Evolutionary conservation across 1,140 invertebrate genomes (phyloP).

Genomic region (Hyles vespertilio): DNA sequence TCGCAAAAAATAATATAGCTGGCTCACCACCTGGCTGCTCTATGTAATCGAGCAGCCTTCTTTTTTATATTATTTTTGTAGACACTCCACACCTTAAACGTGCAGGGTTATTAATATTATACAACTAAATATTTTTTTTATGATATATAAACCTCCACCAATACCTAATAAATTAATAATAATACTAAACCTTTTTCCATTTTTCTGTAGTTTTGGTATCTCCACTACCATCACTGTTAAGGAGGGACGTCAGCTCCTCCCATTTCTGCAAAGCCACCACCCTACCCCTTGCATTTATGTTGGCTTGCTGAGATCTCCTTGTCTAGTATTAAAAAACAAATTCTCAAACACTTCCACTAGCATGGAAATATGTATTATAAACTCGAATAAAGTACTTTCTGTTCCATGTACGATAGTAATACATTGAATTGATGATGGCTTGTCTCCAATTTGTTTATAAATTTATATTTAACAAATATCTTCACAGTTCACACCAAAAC

Average conservation of each 20-base stretch:
- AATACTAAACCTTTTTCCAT: conserved; percentile 23
- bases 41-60: conserved; percentile 17
- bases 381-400: too few species aligned
- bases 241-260: conserved; percentile 8
- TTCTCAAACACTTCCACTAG: too few species aligned
- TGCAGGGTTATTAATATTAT: conserved; percentile 3
- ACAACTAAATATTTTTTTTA: not conserved
- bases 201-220: conserved; percentile 17
- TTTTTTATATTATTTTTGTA: conserved; percentile 23
- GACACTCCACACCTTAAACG: conserved; percentile 24
- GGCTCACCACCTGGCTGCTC: conserved; percentile 17
- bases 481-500: too few species aligned
- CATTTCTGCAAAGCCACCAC: conserved; percentile 10
- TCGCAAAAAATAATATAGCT: conserved; percentile 1
- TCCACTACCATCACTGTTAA: conserved; percentile 18
- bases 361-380: too few species aligned
- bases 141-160: conserved; percentile 1
- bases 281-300: conserved; percentile 6
- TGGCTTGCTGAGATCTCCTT: conserved; percentile 21
- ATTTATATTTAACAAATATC: too few species aligned
- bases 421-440: too few species aligned
- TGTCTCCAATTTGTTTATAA: too few species aligned
- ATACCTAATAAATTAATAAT: not conserved
- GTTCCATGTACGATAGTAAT: too few species aligned
- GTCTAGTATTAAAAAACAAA: conserved; percentile 11